Evolutionary conservation across 2,113 vertebrate species (phyloP).

Genomic region (Osmerus eperlanus): DNA sequence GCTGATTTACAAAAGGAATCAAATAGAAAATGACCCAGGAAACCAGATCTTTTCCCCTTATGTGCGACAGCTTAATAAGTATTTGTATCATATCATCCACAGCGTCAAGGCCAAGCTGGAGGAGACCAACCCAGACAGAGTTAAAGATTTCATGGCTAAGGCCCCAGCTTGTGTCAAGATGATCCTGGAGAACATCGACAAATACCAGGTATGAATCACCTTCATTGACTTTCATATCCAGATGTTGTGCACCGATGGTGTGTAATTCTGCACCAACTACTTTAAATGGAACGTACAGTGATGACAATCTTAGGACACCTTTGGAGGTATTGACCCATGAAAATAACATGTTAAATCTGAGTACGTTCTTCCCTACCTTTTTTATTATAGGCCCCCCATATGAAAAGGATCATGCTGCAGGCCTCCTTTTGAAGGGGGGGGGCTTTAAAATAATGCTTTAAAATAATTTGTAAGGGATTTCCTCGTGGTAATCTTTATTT

Average conservation of each 20-base stretch:
- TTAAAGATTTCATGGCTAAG: slow-evolving; percentile 42
- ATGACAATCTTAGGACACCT: slow-evolving; percentile 51
- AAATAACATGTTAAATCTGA: slow-evolving; percentile 18
- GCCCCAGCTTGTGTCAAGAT: slow-evolving; percentile 46
- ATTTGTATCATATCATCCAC: not conserved
- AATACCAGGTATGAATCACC: slow-evolving; percentile 35
- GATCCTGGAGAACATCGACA: slow-evolving; percentile 43
- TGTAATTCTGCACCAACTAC: not conserved
- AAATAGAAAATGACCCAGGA: too few species aligned
- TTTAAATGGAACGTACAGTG: slow-evolving; percentile 17
- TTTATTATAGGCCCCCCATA: too few species aligned
- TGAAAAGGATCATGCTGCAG: too few species aligned
- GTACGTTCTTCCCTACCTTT: not conserved
- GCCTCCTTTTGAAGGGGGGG: too few species aligned
- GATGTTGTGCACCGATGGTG: not conserved
- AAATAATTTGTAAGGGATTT: too few species aligned
- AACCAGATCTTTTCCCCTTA: too few species aligned
- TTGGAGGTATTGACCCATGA: slow-evolving; percentile 48
- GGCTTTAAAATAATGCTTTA: too few species aligned
- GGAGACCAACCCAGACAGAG: slow-evolving; percentile 27
- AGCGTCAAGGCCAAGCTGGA: slow-evolving; percentile 26
- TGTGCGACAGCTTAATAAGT: not conserved
- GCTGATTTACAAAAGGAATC: too few species aligned
- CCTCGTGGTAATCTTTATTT: too few species aligned
- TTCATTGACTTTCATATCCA: not conserved